These are phyloP conservation scores for Pseudorectes ferrugineus DNA, from an alignment of 2,113 vertebrate genomes.

Conservation along the genomic window DNA sequence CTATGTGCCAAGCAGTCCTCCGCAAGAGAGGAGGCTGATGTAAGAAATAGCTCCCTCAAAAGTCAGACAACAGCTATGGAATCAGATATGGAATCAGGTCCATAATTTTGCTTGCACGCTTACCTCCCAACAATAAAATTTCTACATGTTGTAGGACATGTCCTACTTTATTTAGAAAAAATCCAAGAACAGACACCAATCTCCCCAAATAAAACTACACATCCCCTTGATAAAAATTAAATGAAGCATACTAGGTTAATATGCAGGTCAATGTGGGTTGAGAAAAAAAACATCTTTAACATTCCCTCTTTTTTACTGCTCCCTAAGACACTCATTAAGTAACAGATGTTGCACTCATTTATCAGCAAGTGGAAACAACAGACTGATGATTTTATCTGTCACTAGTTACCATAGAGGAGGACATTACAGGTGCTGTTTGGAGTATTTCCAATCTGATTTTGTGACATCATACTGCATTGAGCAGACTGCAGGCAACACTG, in stretches of 20 bases:
- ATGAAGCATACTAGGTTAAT: not conserved
- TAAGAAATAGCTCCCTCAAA: not conserved
- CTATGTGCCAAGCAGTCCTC: not conserved
- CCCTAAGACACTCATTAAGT: not conserved
- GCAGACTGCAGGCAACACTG: not conserved
- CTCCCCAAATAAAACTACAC: not conserved
- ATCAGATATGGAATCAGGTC: not conserved
- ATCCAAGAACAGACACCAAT: not conserved
- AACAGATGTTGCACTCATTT: slow-evolving; percentile 19
- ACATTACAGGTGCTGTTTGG: not conserved
- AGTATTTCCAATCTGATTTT: slow-evolving; percentile 28
- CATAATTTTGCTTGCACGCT: not conserved
- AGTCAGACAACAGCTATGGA: not conserved
- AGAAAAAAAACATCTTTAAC: not conserved
- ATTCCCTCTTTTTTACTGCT: not conserved
- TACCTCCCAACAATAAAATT: not conserved
- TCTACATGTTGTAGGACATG: not conserved
- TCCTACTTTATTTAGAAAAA: not conserved
- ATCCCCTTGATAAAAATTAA: not conserved
- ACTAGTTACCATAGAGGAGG: not conserved
- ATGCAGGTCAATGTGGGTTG: not conserved
- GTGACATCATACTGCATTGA: slow-evolving; percentile 1
- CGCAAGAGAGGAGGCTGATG: accelerated
- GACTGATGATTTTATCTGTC: not conserved
- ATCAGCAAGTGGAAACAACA: slow-evolving; percentile 17